Evolutionary conservation across 2,113 vertebrate genomes (phyloP).

Genomic region (Rattus rattus): DNA sequence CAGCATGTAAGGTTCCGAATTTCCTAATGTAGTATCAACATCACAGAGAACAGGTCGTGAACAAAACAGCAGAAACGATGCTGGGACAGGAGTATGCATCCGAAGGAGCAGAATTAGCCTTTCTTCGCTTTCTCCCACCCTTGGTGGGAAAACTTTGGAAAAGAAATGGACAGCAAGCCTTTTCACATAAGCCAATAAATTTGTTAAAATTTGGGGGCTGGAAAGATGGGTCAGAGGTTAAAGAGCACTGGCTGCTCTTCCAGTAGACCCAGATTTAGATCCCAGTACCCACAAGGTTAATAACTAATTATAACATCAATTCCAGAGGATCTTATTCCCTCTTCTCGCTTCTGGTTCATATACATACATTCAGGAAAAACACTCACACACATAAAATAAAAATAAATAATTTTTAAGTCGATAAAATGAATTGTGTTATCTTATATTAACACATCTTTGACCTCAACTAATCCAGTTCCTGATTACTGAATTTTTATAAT

Average conservation of each 20-base stretch:
- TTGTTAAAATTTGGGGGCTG: not conserved
- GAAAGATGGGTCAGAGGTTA: not conserved
- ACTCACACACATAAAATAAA: not conserved
- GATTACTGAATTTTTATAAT: not conserved
- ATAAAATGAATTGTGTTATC: not conserved
- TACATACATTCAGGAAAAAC: not conserved
- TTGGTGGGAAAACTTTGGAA: not conserved
- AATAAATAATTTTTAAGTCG: not conserved
- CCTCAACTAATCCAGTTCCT: not conserved
- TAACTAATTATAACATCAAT: not conserved
- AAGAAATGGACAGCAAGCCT: not conserved
- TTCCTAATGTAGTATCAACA: not conserved
- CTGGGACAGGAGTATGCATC: not conserved
- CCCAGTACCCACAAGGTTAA: not conserved
- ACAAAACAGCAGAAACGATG: not conserved
- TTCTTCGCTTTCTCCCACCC: not conserved
- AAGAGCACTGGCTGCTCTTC: not conserved
- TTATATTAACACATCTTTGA: not conserved
- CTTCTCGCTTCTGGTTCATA: not conserved
- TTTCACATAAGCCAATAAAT: not conserved
- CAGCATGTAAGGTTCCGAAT: slow-evolving; percentile 9
- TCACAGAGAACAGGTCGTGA: not conserved
- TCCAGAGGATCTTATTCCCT: too few relatives aligned
- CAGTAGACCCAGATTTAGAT: not conserved
- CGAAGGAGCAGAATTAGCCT: not conserved